Percentiles rank a stretch among this genome's conserved stretches.
Evolutionary conservation across 2,888 invertebrate species (phyloP).

Genomic region (Oeneis ivallda): DNA sequence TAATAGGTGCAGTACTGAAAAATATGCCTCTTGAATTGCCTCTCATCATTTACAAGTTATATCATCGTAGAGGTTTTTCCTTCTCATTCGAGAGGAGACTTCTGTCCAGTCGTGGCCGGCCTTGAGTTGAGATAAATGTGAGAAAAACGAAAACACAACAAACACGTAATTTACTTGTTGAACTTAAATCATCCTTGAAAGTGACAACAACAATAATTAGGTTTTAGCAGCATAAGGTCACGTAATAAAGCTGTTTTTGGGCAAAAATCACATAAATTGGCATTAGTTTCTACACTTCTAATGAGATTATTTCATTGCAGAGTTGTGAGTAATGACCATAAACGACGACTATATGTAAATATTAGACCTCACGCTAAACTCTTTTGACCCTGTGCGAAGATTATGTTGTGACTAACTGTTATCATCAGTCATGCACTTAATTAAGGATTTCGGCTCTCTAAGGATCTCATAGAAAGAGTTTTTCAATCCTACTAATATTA

Average conservation of each 20-base stretch:
- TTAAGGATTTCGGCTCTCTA: slow-evolving; percentile 10
- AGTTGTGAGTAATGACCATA: slow-evolving; percentile 28
- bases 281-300: slow-evolving; percentile 22
- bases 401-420: slow-evolving; percentile 28
- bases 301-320: slow-evolving; percentile 18
- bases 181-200: not conserved
- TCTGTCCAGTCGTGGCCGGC: too few relatives aligned
- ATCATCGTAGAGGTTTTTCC: too few relatives aligned
- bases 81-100: too few relatives aligned
- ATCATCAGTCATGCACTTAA: slow-evolving; percentile 10
- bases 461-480: too few relatives aligned
- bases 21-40: too few relatives aligned
- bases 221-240: not conserved
- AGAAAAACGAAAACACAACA: not conserved
- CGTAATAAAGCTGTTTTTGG: not conserved
- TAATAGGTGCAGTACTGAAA: too few relatives aligned
- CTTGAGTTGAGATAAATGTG: too few relatives aligned
- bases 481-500: too few relatives aligned
- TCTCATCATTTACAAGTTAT: too few relatives aligned
- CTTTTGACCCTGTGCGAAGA: slow-evolving; percentile 29
- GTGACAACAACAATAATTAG: not conserved
- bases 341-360: slow-evolving; percentile 34
- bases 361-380: slow-evolving; percentile 24
- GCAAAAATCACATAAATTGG: slow-evolving; percentile 14
- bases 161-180: not conserved